phyloP scores from a whole-genome alignment of 30 jellyfish, hydroid and myxozoan species.

The Cassiopea andromeda region DNA sequence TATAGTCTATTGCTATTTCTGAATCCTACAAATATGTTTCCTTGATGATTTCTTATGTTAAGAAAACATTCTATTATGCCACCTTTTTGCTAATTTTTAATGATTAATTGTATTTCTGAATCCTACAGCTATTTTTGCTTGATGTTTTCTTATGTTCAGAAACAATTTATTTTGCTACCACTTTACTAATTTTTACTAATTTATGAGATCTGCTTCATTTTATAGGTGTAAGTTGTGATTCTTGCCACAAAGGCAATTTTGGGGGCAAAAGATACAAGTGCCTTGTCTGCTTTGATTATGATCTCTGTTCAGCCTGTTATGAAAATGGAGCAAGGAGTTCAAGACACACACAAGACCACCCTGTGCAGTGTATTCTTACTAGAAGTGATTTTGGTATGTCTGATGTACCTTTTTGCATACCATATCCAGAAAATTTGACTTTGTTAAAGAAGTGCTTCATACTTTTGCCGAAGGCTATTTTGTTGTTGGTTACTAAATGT shows the following conservation, averaged over 20 bases:
- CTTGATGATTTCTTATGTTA: too few relatives aligned
- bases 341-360: conserved; percentile 83
- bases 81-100: too few relatives aligned
- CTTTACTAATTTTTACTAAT: background rate
- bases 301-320: conserved; percentile 88
- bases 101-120: too few relatives aligned
- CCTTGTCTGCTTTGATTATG: conserved; percentile 92
- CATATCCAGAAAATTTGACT: too few relatives aligned
- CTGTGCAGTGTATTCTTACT: conserved; percentile 92
- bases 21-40: too few relatives aligned
- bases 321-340: conserved; percentile 91
- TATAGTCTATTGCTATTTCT: too few relatives aligned
- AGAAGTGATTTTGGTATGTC: conserved; percentile 90
- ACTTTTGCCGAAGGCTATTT: too few relatives aligned
- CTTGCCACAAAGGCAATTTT: conserved; percentile 91
- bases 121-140: too few relatives aligned
- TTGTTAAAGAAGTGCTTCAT: too few relatives aligned
- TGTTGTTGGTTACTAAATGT: too few relatives aligned
- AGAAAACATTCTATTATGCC: too few relatives aligned
- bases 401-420: background rate
- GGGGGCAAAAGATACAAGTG: conserved; percentile 95
- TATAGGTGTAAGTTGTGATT: conserved; percentile 96
- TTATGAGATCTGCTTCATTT: background rate
- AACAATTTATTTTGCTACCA: background rate
- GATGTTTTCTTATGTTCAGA: background rate